These are phyloP conservation scores for Phocides pigmalion DNA, from an alignment of 1,140 invertebrate species.

Conservation along the genomic window DNA sequence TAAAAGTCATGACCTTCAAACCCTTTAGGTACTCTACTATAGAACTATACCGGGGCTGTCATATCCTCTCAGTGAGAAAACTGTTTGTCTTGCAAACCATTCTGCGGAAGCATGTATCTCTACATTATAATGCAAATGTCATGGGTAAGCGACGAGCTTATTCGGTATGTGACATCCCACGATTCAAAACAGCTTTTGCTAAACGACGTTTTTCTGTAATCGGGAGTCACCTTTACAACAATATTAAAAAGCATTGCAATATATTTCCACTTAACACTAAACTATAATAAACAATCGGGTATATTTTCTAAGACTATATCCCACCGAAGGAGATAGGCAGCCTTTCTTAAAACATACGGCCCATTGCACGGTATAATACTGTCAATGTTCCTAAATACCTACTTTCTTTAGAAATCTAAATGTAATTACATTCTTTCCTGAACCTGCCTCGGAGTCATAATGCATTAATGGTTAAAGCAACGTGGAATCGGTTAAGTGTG, in stretches of 20 bases:
- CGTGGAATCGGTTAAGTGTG: no score
- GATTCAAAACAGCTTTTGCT: background rate
- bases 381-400: no score
- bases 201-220: background rate
- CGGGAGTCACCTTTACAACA: background rate
- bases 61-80: background rate
- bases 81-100: background rate
- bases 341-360: no score
- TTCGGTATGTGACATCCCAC: background rate
- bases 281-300: no score
- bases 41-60: background rate
- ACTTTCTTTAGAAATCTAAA: no score
- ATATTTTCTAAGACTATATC: no score
- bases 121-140: background rate
- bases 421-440: no score
- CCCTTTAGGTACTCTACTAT: constrained; percentile 19
- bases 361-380: no score
- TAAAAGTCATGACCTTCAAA: constrained; percentile 24
- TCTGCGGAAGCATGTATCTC: background rate
- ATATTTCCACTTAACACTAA: constrained; percentile 5
- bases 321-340: no score
- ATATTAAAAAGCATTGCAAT: background rate
- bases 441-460: no score
- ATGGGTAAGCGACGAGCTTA: background rate
- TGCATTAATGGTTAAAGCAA: no score